Conservation (phyloP, 2,797 vertebrate genomes). For the Limnodromus scolopaceus region DNA sequence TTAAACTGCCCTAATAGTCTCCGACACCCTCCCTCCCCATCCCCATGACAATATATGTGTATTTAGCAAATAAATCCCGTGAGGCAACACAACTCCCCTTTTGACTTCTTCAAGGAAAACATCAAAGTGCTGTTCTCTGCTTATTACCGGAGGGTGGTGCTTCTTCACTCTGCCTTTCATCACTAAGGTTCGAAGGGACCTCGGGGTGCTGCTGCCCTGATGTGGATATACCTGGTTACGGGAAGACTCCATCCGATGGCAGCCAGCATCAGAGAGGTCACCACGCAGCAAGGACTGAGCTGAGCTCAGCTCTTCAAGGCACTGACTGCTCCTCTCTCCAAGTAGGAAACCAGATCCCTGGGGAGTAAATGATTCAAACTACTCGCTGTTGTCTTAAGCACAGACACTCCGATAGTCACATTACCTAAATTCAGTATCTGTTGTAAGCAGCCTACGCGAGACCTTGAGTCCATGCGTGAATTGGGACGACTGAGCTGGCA, state of each 20-base stretch:
- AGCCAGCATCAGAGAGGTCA: neutral
- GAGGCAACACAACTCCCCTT: accelerated
- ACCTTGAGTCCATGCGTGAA: neutral
- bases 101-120: neutral
- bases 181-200: neutral
- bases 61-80: neutral
- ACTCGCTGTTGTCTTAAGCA: accelerated
- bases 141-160: neutral
- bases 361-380: neutral
- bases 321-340: neutral
- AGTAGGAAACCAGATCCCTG: neutral
- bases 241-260: neutral
- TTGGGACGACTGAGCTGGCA: neutral
- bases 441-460: neutral
- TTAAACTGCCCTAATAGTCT: neutral
- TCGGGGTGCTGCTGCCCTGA: neutral
- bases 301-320: neutral
- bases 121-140: neutral
- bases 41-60: accelerated
- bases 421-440: neutral
- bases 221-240: neutral
- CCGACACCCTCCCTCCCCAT: accelerated
- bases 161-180: neutral
- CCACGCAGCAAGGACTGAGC: accelerated
- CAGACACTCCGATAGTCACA: neutral